Percentiles rank a stretch among this genome's conserved stretches.
Evolutionary conservation across 2,113 vertebrate genomes (phyloP).

Genomic region (Eclectus roratus): DNA sequence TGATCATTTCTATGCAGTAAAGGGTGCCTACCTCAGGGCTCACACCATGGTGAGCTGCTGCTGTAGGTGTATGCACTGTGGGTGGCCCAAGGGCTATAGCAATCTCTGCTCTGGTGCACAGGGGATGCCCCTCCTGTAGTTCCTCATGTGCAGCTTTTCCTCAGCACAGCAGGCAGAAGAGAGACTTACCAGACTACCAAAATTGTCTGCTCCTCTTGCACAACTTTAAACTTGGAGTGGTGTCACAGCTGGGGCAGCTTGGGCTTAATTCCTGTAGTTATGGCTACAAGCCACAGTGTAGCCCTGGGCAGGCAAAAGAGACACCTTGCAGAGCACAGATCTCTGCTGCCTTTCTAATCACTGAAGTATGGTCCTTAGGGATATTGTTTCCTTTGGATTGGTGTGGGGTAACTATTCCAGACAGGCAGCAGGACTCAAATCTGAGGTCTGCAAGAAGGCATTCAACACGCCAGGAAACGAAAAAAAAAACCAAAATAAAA

Average conservation of each 20-base stretch:
- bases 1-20: neutral
- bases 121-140: neutral
- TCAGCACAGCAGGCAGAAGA: neutral
- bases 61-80: neutral
- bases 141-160: neutral
- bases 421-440: neutral
- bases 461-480: neutral
- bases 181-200: neutral
- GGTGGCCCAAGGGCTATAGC: neutral
- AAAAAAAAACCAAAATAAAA: neutral
- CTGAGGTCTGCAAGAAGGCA: neutral
- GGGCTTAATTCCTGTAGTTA: neutral
- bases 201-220: neutral
- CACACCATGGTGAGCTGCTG: accelerated
- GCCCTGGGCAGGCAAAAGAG: neutral
- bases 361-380: neutral
- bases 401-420: neutral
- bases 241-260: neutral
- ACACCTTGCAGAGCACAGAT: neutral
- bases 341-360: neutral
- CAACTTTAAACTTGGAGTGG: neutral
- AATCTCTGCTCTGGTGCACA: accelerated
- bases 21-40: neutral
- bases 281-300: accelerated
- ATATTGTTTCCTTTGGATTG: neutral